Evolutionary conservation across 2,113 vertebrate genomes (phyloP).

Genomic region (Micromys minutus): DNA sequence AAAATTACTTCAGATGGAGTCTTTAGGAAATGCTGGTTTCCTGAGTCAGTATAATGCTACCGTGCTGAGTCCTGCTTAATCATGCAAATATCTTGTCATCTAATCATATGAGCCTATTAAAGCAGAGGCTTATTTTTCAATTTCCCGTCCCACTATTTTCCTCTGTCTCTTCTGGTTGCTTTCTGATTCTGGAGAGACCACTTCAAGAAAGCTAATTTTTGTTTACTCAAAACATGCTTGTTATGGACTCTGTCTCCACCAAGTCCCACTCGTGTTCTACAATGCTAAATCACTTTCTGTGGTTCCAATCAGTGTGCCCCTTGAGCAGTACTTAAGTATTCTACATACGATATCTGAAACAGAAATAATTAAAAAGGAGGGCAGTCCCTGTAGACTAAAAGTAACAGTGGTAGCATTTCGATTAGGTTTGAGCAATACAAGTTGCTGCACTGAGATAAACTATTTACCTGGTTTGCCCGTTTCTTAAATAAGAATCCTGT

Average conservation of each 20-base stretch:
- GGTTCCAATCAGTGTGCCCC: slow-evolving; percentile 43
- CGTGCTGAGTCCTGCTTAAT: slow-evolving; percentile 58
- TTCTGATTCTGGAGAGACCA: slow-evolving; percentile 44
- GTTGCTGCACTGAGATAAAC: neutral
- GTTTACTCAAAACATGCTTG: slow-evolving; percentile 63
- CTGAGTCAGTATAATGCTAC: slow-evolving; percentile 39
- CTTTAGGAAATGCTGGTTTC: slow-evolving; percentile 55
- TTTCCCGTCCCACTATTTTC: slow-evolving; percentile 52
- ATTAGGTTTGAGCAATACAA: slow-evolving; percentile 41
- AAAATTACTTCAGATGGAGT: slow-evolving; percentile 46
- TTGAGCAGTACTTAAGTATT: slow-evolving; percentile 23
- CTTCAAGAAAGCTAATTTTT: slow-evolving; percentile 63
- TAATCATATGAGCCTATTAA: slow-evolving; percentile 59
- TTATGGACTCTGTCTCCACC: neutral
- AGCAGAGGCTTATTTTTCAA: slow-evolving; percentile 60
- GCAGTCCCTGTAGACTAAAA: slow-evolving; percentile 10
- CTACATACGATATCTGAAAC: slow-evolving; percentile 9
- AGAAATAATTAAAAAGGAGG: slow-evolving; percentile 37
- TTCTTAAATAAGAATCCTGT: slow-evolving; percentile 47
- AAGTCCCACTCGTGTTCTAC: slow-evolving; percentile 8
- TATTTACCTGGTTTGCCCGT: slow-evolving; percentile 39
- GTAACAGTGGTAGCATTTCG: neutral
- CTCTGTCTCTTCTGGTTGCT: slow-evolving; percentile 55
- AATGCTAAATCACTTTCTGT: slow-evolving; percentile 1
- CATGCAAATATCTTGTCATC: slow-evolving; percentile 39